Conservation (phyloP, 2,113 vertebrate species). For the Oryzias curvinotus region DNA sequence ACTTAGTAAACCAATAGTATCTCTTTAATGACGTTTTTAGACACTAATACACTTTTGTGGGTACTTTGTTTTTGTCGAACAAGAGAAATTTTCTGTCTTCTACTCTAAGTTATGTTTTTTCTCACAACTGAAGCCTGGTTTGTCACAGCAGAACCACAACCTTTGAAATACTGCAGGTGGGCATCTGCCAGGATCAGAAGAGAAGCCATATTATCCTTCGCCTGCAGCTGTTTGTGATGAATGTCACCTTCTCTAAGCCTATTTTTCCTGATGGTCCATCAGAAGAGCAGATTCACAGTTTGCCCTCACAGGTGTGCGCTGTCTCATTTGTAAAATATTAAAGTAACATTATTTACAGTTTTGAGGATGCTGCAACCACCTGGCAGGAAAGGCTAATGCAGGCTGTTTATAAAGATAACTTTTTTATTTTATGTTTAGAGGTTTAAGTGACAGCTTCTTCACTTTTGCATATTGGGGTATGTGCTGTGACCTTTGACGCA, state of each 20-base stretch:
- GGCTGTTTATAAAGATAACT: not conserved
- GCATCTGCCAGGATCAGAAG: slow-evolving; percentile 39
- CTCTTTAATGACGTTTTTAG: too few species aligned
- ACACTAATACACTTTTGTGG: too few species aligned
- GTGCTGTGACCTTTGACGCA: too few species aligned
- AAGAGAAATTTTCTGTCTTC: too few species aligned
- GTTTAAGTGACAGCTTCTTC: not conserved
- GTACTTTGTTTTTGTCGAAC: too few species aligned
- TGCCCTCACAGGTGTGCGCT: slow-evolving; percentile 3
- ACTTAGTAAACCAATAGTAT: too few species aligned
- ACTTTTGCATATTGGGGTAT: too few species aligned
- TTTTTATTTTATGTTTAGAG: not conserved
- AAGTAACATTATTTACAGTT: not conserved
- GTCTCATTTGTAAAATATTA: slow-evolving; percentile 19
- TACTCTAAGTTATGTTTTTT: not conserved
- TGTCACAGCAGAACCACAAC: slow-evolving; percentile 17
- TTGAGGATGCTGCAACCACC: not conserved
- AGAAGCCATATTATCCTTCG: slow-evolving; percentile 41
- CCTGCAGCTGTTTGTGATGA: slow-evolving; percentile 38
- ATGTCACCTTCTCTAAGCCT: slow-evolving; percentile 41
- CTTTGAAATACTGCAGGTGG: slow-evolving; percentile 8
- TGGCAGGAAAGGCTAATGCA: not conserved
- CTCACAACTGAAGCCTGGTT: slow-evolving; percentile 17
- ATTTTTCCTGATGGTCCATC: slow-evolving; percentile 16
- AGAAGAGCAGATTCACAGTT: slow-evolving; percentile 22